Evolutionary conservation across 2,797 vertebrate species (phyloP).

Genomic region (Brotogeris chrysoptera): DNA sequence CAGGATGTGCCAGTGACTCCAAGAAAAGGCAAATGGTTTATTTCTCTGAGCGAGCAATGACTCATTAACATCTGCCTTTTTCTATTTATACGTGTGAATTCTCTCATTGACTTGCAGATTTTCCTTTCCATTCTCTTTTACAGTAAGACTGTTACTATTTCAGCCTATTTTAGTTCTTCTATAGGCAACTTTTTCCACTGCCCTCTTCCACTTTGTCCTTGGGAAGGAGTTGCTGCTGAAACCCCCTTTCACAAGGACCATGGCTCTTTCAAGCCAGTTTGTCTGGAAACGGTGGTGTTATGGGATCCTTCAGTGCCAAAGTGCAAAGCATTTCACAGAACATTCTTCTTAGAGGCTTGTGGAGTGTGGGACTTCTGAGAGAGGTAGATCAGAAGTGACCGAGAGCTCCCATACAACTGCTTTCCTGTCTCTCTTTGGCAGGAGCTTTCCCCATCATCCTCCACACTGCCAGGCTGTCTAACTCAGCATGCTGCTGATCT

Average conservation of each 20-base stretch:
- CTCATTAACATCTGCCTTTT: slow-evolving; percentile 53
- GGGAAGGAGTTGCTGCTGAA: neutral
- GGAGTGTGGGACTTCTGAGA: neutral
- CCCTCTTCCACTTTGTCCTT: neutral
- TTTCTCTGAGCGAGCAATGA: slow-evolving; percentile 25
- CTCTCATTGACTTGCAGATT: slow-evolving; percentile 45
- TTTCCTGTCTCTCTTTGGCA: neutral
- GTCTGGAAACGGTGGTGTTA: neutral
- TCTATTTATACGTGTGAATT: slow-evolving; percentile 52
- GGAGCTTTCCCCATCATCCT: neutral
- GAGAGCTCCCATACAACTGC: neutral
- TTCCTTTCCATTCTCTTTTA: slow-evolving; percentile 49
- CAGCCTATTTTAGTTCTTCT: neutral
- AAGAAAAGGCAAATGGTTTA: slow-evolving; percentile 34
- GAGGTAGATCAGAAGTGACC: neutral
- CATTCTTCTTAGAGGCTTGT: neutral
- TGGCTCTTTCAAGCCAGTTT: neutral
- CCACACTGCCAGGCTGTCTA: neutral
- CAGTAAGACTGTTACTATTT: neutral
- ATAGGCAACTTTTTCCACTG: slow-evolving; percentile 36
- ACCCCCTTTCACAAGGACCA: neutral
- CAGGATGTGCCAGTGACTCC: slow-evolving; percentile 18
- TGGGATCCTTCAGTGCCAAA: neutral
- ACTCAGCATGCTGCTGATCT: neutral
- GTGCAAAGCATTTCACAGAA: neutral